Percentiles rank a stretch among this genome's conserved stretches.
These are phyloP conservation scores for Rhadina sibilatrix DNA, from an alignment of 2,113 vertebrate genomes.

Conservation along the genomic window DNA sequence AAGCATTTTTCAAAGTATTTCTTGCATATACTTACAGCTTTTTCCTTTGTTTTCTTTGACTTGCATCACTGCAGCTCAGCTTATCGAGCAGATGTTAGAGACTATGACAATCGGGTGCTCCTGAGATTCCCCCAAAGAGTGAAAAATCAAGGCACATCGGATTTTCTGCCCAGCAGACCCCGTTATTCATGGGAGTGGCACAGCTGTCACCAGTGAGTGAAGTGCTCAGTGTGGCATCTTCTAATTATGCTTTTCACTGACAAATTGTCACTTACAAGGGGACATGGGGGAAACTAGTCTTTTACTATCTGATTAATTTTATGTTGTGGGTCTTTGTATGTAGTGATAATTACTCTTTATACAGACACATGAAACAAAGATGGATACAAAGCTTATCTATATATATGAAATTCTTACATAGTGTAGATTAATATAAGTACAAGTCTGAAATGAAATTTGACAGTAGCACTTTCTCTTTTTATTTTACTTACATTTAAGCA, in stretches of 20 bases:
- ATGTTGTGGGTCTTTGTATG: neutral
- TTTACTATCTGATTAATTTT: neutral
- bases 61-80: conserved; percentile 78
- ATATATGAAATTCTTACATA: neutral
- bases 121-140: conserved; percentile 93
- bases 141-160: conserved; percentile 95
- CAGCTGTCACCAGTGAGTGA: conserved; percentile 94
- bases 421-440: neutral
- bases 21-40: neutral
- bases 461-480: neutral
- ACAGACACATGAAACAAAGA: neutral
- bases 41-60: neutral
- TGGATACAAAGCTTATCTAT: neutral
- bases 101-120: conserved; percentile 91
- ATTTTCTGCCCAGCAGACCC: conserved; percentile 92
- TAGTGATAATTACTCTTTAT: neutral
- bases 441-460: neutral
- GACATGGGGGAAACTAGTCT: neutral
- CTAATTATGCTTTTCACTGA: neutral
- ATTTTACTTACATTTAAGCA: neutral
- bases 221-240: neutral
- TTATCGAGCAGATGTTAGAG: conserved; percentile 76
- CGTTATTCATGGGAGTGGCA: conserved; percentile 98
- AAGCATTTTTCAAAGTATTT: neutral
- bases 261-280: neutral